These are phyloP conservation scores for Limanda limanda DNA, from an alignment of 2,113 vertebrate species.

Conservation along the genomic window DNA sequence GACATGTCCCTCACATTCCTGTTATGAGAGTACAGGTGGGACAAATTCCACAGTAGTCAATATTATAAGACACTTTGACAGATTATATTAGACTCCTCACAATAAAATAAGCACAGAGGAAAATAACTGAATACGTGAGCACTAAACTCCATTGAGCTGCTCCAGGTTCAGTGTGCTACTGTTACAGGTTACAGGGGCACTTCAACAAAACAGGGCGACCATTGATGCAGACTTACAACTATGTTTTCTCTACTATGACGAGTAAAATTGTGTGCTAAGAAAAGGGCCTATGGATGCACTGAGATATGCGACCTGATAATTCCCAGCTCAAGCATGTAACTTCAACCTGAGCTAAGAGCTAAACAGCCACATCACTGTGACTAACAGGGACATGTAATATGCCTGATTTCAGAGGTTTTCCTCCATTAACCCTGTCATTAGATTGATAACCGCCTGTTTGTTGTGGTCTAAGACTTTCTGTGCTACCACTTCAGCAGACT, in stretches of 20 bases:
- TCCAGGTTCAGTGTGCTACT: neutral
- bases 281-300: neutral
- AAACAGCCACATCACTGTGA: neutral
- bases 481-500: too few species aligned
- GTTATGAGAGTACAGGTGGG: too few species aligned
- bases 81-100: neutral
- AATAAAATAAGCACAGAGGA: neutral
- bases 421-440: too few species aligned
- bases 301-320: neutral
- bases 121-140: neutral
- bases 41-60: neutral
- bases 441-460: too few species aligned
- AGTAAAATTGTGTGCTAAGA: neutral
- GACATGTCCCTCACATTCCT: neutral
- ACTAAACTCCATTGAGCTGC: neutral
- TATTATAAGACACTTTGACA: neutral
- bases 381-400: too few species aligned
- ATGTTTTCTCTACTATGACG: neutral
- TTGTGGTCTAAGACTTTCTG: too few species aligned
- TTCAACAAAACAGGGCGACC: neutral
- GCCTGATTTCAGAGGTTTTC: too few species aligned
- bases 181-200: neutral
- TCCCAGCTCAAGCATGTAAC: neutral
- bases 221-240: neutral
- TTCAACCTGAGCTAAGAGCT: neutral